A percentile compares a stretch with the other conserved stretches of the same genome.
These are phyloP conservation scores for Rapana venosa DNA, from an alignment of 2,888 invertebrate species.

Conservation along the genomic window DNA sequence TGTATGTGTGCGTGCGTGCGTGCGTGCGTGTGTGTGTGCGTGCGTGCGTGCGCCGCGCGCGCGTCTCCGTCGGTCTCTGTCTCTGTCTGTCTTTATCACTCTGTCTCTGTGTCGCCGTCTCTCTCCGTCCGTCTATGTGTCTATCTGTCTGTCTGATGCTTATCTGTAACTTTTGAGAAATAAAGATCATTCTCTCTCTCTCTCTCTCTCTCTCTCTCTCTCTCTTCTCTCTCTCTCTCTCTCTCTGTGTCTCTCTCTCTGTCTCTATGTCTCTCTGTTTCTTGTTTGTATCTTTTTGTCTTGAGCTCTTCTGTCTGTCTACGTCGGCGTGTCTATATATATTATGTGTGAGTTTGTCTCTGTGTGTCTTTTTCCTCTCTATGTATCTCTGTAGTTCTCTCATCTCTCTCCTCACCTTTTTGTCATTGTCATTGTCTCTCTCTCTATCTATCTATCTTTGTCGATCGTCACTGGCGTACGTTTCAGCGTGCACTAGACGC, in stretches of 20 bases:
- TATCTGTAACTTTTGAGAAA: too few relatives aligned
- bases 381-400: background rate
- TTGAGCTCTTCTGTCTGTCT: background rate
- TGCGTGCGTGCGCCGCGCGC: too few relatives aligned
- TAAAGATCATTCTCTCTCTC: background rate
- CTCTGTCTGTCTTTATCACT: background rate
- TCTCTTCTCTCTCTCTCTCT: background rate
- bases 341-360: background rate
- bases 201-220: background rate
- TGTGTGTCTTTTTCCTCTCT: background rate
- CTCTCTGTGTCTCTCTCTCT: background rate
- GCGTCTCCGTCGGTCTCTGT: too few relatives aligned
- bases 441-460: background rate
- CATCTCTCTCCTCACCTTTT: background rate
- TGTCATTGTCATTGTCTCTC: too few relatives aligned
- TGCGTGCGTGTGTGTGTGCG: background rate
- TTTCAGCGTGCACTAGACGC: too few relatives aligned
- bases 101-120: background rate
- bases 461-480: too few relatives aligned
- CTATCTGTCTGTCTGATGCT: too few relatives aligned
- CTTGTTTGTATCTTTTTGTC: background rate
- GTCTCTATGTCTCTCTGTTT: background rate
- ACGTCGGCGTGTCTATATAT: background rate
- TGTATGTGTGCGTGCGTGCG: background rate
- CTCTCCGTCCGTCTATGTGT: too few relatives aligned